Conservation (phyloP, 2,113 vertebrate genomes). For the Burhinus bistriatus region DNA sequence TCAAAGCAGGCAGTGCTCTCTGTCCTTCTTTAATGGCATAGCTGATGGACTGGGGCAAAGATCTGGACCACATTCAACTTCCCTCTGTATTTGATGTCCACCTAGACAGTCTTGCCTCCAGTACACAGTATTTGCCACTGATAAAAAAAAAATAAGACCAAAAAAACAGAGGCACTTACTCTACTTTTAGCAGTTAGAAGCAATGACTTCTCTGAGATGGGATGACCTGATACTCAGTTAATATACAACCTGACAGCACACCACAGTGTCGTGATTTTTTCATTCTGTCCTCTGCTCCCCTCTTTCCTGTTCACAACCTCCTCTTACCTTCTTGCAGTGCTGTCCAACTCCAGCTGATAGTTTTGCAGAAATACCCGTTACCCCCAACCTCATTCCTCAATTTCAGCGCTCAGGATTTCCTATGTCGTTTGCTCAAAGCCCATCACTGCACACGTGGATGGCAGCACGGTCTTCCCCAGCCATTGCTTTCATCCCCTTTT, state of each 20-base stretch:
- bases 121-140: not conserved
- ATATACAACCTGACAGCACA: not conserved
- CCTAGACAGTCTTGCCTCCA: not conserved
- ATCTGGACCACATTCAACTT: not conserved
- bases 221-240: not conserved
- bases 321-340: not conserved
- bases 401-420: not conserved
- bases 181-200: not conserved
- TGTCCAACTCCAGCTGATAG: rapidly evolving
- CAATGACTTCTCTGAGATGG: not conserved
- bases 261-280: too few relatives aligned
- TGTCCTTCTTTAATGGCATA: not conserved
- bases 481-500: not conserved
- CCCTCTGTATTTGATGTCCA: not conserved
- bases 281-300: not conserved
- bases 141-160: not conserved
- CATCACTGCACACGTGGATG: rapidly evolving
- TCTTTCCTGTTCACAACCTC: not conserved
- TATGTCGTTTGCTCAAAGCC: not conserved
- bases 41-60: not conserved
- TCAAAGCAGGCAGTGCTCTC: not conserved
- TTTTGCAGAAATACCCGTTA: not conserved
- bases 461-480: rapidly evolving
- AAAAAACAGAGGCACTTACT: not conserved
- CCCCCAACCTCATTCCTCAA: not conserved